These are phyloP conservation scores for Listronotus oregonensis DNA, from an alignment of 1,140 invertebrate genomes.

Conservation along the genomic window DNA sequence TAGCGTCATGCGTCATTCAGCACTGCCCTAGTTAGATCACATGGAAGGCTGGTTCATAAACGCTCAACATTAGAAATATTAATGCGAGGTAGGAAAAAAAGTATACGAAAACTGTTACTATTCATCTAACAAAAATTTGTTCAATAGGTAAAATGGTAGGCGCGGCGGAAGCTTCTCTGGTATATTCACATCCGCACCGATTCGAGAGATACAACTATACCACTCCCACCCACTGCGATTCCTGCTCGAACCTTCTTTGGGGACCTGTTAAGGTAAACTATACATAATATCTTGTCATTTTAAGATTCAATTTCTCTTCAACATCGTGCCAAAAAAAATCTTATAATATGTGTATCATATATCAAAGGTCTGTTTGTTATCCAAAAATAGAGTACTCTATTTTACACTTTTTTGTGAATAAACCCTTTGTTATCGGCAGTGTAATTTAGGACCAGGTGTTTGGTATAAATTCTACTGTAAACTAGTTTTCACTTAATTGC, in stretches of 20 bases:
- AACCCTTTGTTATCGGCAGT: too few relatives aligned
- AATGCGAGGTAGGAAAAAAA: slow-evolving; percentile 65
- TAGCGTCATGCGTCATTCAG: slow-evolving; percentile 83
- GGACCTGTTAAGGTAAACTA: slow-evolving; percentile 79
- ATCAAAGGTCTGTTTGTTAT: too few relatives aligned
- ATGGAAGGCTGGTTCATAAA: slow-evolving; percentile 86
- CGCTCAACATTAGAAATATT: slow-evolving; percentile 89
- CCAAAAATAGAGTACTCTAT: too few relatives aligned
- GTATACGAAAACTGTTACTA: too few relatives aligned
- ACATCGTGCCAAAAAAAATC: too few relatives aligned
- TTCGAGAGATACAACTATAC: slow-evolving; percentile 90
- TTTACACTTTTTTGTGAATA: too few relatives aligned
- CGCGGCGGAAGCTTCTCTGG: slow-evolving; percentile 62
- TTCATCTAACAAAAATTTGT: background rate
- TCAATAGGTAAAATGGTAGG: slow-evolving; percentile 69
- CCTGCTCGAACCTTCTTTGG: slow-evolving; percentile 88
- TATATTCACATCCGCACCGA: slow-evolving; percentile 84
- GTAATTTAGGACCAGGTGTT: too few relatives aligned
- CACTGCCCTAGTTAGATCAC: slow-evolving; percentile 85
- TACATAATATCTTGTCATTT: too few relatives aligned
- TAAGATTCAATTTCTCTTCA: too few relatives aligned
- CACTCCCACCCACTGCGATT: slow-evolving; percentile 89
- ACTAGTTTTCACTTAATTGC: too few relatives aligned
- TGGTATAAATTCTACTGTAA: too few relatives aligned
- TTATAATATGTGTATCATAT: too few relatives aligned